Percentiles rank a stretch among this genome's conserved stretches.
These are phyloP conservation scores for Pammene fasciana DNA, from an alignment of 2,888 invertebrate species.

Conservation along the genomic window DNA sequence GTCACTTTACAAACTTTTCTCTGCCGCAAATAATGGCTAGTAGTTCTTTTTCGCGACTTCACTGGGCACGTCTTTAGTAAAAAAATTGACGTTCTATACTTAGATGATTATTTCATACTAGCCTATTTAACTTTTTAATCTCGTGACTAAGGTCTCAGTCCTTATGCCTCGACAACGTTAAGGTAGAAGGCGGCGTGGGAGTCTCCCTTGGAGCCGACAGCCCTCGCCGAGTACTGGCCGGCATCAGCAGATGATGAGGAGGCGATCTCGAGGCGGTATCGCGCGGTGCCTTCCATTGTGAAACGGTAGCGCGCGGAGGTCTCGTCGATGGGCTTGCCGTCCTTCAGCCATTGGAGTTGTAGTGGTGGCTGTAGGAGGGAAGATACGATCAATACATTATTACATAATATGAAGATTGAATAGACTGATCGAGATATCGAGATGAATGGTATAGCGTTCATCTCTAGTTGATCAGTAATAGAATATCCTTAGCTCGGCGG, in stretches of 20 bases:
- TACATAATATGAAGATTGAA: background rate
- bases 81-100: background rate
- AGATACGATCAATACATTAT: background rate
- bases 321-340: conserved; percentile 94
- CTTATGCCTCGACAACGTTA: conserved; percentile 86
- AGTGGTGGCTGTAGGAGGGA: conserved; percentile 78
- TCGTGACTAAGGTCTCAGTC: conserved; percentile 46
- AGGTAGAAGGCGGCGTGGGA: conserved; percentile 93
- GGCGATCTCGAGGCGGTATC: conserved; percentile 90
- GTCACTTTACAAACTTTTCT: background rate
- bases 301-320: conserved; percentile 89
- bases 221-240: conserved; percentile 94
- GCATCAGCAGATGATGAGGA: conserved; percentile 89
- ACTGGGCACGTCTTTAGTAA: background rate
- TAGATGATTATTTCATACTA: too few relatives aligned
- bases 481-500: too few relatives aligned
- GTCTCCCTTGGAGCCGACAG: conserved; percentile 93
- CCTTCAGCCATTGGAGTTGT: conserved; percentile 93
- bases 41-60: background rate
- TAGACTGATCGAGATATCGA: too few relatives aligned
- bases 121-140: too few relatives aligned
- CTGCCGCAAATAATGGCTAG: too few relatives aligned
- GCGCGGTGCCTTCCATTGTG: conserved; percentile 90
- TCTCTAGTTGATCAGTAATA: too few relatives aligned
- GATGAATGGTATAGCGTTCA: too few relatives aligned